Evolutionary conservation across 1,140 invertebrate species (phyloP), one percentile per base, ranked within the genome.

Genomic region (Sycobia sp.): DNA sequence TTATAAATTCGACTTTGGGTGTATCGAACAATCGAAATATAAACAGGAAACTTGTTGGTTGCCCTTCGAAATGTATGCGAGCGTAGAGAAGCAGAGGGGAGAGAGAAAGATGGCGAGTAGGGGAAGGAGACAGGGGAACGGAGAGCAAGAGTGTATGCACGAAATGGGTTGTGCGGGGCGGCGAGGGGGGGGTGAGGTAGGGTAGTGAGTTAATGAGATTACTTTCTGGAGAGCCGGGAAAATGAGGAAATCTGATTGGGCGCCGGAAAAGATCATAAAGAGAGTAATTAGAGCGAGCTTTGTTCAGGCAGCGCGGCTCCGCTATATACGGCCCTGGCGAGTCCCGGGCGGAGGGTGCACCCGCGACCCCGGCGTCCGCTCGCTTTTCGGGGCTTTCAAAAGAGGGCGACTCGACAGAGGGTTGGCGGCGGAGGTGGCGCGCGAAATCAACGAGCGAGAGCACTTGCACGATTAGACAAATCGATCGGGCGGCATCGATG

Each of bases 181-280:
- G 67, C 68, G 69, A n/a, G n/a, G n/a, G n/a, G n/a, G n/a, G n/a
- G n/a, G n/a, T n/a, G n/a, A n/a, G n/a, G n/a, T n/a, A n/a, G n/a
- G n/a, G 69, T 68, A 70, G 68, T 65, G 63, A 70, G 65, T 73
- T 78, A 77, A 79, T 76, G 73, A 76, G 71, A 77, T 76, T 75
- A 76, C 69, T 73, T 72, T 72, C 66, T 62, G 47, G 65, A 70
- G 68, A 63, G 66, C 56, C 44, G 71, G 70, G 72, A 67, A 76
- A 75, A 75, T 71, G 73, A 76, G 74, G 70, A 74, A 74, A 78
- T 73, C 69, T 74, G 73, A 77, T 78, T 77, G 74, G 71, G 73
- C 71, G 69, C 69, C 69, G 74, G 71, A 76, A 77, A 76, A 76
- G 73, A 76, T 78, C 72, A 76, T 76, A 75, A 77, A 76, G 72